phyloP scores from a whole-genome alignment of 2,888 invertebrate genomes.

The Drosophila neutralis region DNA sequence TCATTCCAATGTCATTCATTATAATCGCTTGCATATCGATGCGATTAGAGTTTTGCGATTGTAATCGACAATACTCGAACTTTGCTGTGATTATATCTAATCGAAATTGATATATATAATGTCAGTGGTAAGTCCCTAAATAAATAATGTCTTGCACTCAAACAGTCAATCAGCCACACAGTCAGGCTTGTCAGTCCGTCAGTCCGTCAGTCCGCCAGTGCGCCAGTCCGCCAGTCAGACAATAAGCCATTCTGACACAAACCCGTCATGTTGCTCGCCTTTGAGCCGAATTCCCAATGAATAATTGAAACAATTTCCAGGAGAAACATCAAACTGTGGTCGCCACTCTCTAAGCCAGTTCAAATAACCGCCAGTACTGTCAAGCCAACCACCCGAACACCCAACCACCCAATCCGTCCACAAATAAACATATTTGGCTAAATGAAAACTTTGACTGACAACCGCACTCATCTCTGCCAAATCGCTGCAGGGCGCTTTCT shows the following conservation, averaged over 20 bases:
- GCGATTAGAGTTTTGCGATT: neutral
- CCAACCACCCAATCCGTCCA: conserved; percentile 1
- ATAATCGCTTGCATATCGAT: neutral
- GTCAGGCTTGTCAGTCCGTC: neutral
- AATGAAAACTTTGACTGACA: conserved; percentile 21
- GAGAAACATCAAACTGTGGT: conserved; percentile 46
- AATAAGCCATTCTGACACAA: conserved; percentile 7
- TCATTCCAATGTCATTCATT: no score
- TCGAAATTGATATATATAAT: neutral
- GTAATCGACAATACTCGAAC: neutral
- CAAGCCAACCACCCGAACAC: neutral
- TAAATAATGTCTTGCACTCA: neutral
- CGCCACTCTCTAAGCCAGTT: conserved; percentile 15
- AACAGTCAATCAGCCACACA: neutral
- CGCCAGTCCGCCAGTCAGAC: conserved; percentile 2
- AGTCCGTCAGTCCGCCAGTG: neutral
- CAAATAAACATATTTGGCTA: conserved; percentile 21
- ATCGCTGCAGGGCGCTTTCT: neutral
- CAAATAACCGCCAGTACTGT: neutral
- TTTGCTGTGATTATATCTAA: neutral
- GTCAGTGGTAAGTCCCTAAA: neutral
- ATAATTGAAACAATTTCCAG: conserved; percentile 54
- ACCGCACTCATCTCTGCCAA: conserved; percentile 42
- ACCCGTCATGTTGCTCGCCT: conserved; percentile 21
- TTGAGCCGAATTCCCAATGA: conserved; percentile 46